phyloP scores from a whole-genome alignment of 1,140 invertebrate genomes.

The Meloidogyne chitwoodi region DNA sequence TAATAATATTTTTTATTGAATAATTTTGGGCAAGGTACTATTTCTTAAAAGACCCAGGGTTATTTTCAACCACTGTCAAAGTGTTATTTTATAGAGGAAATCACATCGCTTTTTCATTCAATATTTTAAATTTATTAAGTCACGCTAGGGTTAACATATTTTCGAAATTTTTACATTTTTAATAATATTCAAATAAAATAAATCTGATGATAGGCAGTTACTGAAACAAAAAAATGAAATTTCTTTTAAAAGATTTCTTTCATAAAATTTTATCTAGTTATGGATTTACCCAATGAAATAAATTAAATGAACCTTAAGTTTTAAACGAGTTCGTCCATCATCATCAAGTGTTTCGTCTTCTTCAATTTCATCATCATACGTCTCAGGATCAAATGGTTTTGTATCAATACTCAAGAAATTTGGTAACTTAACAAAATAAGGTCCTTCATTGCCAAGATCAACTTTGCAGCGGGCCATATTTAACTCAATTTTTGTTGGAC shows the following conservation, averaged over 20 bases:
- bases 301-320: constrained; percentile 61
- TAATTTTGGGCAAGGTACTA: no score
- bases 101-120: no score
- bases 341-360: constrained; percentile 82
- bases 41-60: no score
- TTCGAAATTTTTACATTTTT: no score
- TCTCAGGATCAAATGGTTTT: constrained; percentile 84
- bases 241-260: no score
- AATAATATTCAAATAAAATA: not conserved
- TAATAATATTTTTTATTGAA: not conserved
- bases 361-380: constrained; percentile 97
- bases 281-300: not conserved
- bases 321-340: constrained; percentile 74
- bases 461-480: constrained; percentile 36
- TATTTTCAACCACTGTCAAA: no score
- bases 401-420: constrained; percentile 56
- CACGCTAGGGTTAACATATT: no score
- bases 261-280: not conserved
- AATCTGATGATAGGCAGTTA: no score
- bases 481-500: constrained; percentile 30
- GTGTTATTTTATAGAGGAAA: no score
- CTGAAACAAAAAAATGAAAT: no score
- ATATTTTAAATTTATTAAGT: no score
- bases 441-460: constrained; percentile 39
- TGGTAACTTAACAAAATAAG: constrained; percentile 49